Percentiles rank a stretch among this genome's conserved stretches.
These are phyloP conservation scores for Piprites chloris DNA, from an alignment of 2,113 vertebrate genomes.

Conservation along the genomic window DNA sequence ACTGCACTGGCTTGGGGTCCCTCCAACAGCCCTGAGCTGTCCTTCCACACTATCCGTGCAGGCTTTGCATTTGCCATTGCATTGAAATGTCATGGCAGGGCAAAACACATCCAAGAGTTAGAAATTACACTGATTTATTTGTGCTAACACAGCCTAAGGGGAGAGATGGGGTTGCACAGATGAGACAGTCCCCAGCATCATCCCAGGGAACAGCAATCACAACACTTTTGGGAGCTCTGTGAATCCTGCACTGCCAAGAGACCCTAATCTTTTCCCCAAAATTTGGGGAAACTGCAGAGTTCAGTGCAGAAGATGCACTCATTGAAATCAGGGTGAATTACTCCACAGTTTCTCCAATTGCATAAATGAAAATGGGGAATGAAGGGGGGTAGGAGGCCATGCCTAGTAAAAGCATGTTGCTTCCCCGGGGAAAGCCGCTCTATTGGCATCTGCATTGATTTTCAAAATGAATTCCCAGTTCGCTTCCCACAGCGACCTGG, in stretches of 20 bases:
- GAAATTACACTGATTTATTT: background rate
- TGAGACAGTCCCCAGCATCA: background rate
- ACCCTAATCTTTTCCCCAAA: background rate
- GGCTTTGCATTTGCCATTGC: background rate
- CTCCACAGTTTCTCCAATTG: fast-evolving
- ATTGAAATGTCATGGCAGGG: background rate
- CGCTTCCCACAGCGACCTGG: constrained; percentile 7
- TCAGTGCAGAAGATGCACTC: fast-evolving
- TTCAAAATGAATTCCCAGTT: constrained; percentile 67
- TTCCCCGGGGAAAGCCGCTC: constrained; percentile 64
- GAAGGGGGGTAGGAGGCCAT: background rate
- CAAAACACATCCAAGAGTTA: background rate
- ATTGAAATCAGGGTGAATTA: background rate
- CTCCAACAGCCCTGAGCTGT: background rate
- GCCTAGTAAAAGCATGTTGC: constrained; percentile 73
- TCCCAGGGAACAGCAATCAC: background rate
- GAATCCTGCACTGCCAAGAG: background rate
- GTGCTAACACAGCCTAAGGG: background rate
- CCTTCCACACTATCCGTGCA: background rate
- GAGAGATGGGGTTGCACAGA: background rate
- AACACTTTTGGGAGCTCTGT: background rate
- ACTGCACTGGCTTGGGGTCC: fast-evolving
- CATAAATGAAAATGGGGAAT: background rate
- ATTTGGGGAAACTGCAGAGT: fast-evolving
- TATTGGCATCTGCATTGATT: constrained; percentile 77